Conservation (phyloP, 2,797 vertebrate genomes). For the Aldrovandia affinis region DNA sequence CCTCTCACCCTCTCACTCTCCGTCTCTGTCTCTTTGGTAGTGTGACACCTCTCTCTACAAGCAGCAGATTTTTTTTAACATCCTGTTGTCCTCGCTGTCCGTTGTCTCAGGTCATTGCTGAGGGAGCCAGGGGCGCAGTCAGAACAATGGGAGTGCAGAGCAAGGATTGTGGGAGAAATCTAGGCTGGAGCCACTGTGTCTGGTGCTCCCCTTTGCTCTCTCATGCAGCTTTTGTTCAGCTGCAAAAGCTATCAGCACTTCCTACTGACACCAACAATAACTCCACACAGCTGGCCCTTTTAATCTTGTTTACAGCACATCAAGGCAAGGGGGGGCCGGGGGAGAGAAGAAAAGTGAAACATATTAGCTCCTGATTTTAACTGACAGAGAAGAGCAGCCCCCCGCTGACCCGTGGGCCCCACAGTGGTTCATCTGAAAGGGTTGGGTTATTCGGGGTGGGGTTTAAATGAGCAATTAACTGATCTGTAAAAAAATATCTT, state of each 20-base stretch:
- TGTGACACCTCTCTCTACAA: constrained; percentile 36
- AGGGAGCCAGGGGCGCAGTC: constrained; percentile 62
- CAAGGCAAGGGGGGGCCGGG: constrained; percentile 66
- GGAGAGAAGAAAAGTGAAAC: constrained; percentile 73
- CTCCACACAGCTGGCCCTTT: constrained; percentile 85
- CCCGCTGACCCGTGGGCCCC: constrained; percentile 41
- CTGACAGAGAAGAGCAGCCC: constrained; percentile 66
- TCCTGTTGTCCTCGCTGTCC: constrained; percentile 42
- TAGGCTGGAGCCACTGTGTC: constrained; percentile 86
- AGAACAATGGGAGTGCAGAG: constrained; percentile 83
- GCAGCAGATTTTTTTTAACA: constrained; percentile 38
- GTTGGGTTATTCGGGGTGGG: constrained; percentile 31
- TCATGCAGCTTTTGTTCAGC: constrained; percentile 88
- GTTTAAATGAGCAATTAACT: constrained; percentile 40
- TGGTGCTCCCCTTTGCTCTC: constrained; percentile 82
- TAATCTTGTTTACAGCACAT: constrained; percentile 87
- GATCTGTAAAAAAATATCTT: constrained; percentile 24
- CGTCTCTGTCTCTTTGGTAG: constrained; percentile 9
- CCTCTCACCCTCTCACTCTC: neutral
- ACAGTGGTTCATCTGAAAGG: constrained; percentile 40
- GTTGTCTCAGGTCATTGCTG: constrained; percentile 44
- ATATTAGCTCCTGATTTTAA: constrained; percentile 79
- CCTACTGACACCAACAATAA: constrained; percentile 89
- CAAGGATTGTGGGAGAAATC: constrained; percentile 87
- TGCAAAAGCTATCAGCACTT: constrained; percentile 88